A percentile compares a stretch with the other conserved stretches of the same genome.
Evolutionary conservation across 2,797 vertebrate genomes (phyloP).

Genomic region (Sebastolobus alascanus): DNA sequence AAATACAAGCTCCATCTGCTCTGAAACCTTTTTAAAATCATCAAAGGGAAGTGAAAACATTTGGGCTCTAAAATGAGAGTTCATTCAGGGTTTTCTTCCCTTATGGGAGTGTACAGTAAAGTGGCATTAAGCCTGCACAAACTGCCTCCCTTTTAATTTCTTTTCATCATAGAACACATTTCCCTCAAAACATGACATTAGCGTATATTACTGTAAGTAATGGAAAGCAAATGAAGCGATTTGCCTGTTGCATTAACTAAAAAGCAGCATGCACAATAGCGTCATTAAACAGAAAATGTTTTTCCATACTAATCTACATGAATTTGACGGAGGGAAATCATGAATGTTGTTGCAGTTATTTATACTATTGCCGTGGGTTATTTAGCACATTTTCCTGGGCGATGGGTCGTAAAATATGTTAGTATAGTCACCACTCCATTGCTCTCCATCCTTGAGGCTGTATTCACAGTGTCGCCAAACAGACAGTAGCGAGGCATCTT

Average conservation of each 20-base stretch:
- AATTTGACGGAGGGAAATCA: slow-evolving; percentile 20
- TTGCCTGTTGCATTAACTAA: slow-evolving; percentile 43
- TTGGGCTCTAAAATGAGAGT: slow-evolving; percentile 6
- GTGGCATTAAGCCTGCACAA: slow-evolving; percentile 28
- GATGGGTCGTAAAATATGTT: slow-evolving; percentile 18
- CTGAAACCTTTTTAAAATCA: not conserved
- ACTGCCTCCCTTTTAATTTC: not conserved
- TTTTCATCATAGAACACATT: slow-evolving; percentile 25
- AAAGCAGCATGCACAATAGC: slow-evolving; percentile 32
- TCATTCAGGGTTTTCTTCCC: not conserved
- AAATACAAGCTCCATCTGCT: slow-evolving; percentile 2
- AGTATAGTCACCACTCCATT: slow-evolving; percentile 81
- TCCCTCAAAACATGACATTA: slow-evolving; percentile 37
- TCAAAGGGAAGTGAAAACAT: not conserved
- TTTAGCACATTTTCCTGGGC: slow-evolving; percentile 18
- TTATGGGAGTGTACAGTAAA: not conserved
- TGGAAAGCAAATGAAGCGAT: slow-evolving; percentile 57
- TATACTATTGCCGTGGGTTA: slow-evolving; percentile 1
- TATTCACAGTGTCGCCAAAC: slow-evolving; percentile 84
- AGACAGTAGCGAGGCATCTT: slow-evolving; percentile 87
- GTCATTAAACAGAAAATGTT: slow-evolving; percentile 42
- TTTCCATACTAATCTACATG: slow-evolving; percentile 31
- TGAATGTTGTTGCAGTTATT: slow-evolving; percentile 21
- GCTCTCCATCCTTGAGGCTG: slow-evolving; percentile 86
- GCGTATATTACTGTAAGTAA: slow-evolving; percentile 42